Percentiles rank a stretch among this genome's conserved stretches.
phyloP scores from a whole-genome alignment of 2,888 invertebrate species.

The Aleiodes testaceus region DNA sequence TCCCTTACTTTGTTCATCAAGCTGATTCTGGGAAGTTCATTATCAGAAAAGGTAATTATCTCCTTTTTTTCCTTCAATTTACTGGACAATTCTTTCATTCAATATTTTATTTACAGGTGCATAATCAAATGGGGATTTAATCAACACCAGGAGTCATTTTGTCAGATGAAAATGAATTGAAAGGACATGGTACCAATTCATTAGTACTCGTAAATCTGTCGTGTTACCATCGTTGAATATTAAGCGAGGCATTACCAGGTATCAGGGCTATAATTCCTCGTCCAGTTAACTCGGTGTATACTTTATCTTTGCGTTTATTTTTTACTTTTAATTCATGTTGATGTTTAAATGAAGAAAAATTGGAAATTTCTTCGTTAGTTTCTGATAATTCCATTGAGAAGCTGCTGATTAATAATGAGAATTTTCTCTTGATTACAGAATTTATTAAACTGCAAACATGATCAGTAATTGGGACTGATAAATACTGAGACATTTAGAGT shows the following conservation, averaged over 20 bases:
- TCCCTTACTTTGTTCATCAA: slow-evolving; percentile 44
- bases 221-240: slow-evolving; percentile 69
- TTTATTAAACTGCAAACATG: too few relatives aligned
- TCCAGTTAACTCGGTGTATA: slow-evolving; percentile 64
- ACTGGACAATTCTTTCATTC: not conserved
- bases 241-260: slow-evolving; percentile 66
- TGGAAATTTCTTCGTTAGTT: too few relatives aligned
- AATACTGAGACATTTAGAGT: too few relatives aligned
- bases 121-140: slow-evolving; percentile 6
- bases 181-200: slow-evolving; percentile 66
- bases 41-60: not conserved
- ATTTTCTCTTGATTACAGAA: too few relatives aligned
- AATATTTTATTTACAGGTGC: not conserved
- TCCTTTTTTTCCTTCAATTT: not conserved
- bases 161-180: slow-evolving; percentile 16
- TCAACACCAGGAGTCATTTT: slow-evolving; percentile 13
- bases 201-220: slow-evolving; percentile 72
- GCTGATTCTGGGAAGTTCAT: slow-evolving; percentile 17
- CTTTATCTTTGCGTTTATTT: slow-evolving; percentile 29
- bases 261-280: slow-evolving; percentile 65
- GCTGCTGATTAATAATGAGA: too few relatives aligned
- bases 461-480: too few relatives aligned
- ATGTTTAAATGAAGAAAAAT: not conserved
- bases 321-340: slow-evolving; percentile 2
- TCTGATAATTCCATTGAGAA: too few relatives aligned